phyloP scores from a whole-genome alignment of 2,113 vertebrate species.

The Trematocara macrostoma region DNA sequence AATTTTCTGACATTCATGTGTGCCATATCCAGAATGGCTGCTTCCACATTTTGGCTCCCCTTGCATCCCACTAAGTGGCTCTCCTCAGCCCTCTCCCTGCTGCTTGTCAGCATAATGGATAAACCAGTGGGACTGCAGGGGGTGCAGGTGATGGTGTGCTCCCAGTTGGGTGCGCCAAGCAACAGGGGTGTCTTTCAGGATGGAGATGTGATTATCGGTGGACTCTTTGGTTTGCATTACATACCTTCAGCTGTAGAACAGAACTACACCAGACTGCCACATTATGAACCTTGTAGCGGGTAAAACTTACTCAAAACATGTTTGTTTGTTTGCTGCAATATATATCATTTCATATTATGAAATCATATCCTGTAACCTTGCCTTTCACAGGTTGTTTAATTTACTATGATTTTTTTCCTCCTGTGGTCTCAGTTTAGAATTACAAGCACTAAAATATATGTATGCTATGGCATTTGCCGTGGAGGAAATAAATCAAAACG shows the following conservation, averaged over 20 bases:
- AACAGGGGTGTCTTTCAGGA: conserved; percentile 44
- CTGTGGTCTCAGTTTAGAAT: conserved; percentile 51
- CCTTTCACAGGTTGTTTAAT: background rate
- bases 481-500: conserved; percentile 73
- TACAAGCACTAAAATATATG: conserved; percentile 53
- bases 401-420: background rate
- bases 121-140: background rate
- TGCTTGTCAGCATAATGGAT: background rate
- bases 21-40: background rate
- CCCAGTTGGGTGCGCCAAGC: background rate
- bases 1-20: background rate
- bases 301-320: conserved; percentile 12
- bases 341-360: background rate
- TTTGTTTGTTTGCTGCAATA: background rate
- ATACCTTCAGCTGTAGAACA: conserved; percentile 14
- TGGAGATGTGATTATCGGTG: conserved; percentile 66
- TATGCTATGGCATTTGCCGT: conserved; percentile 70
- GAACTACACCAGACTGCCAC: conserved; percentile 33
- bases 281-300: conserved; percentile 43
- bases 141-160: conserved; percentile 3
- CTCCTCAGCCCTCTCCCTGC: background rate
- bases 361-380: background rate
- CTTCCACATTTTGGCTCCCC: background rate
- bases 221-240: conserved; percentile 55
- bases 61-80: background rate